phyloP scores from a whole-genome alignment of 23 tunicate species.

The Trididemnum miniatum region DNA sequence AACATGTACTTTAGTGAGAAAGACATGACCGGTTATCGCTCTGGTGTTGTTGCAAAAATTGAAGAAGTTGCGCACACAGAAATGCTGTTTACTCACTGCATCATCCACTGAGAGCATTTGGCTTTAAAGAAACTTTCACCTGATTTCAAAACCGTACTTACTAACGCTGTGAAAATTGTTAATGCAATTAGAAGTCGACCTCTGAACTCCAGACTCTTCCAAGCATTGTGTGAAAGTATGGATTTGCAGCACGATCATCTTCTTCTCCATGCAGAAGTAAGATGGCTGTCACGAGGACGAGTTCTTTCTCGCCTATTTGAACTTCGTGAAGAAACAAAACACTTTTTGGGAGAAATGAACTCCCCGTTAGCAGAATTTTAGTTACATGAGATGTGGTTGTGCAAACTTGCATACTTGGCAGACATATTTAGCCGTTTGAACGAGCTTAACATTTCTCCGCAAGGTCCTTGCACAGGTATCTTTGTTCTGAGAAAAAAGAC shows the following conservation, averaged over 20 bases:
- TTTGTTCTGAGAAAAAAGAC: too few species aligned
- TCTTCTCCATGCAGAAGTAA: too few species aligned
- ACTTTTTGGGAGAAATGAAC: too few species aligned
- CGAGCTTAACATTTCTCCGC: too few species aligned
- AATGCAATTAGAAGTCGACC: constrained; percentile 29
- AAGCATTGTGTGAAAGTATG: constrained; percentile 27
- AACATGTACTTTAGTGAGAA: constrained; percentile 28
- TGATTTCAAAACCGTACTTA: constrained; percentile 23
- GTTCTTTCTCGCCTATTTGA: too few species aligned
- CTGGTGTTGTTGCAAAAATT: constrained; percentile 47
- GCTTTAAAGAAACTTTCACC: constrained; percentile 25
- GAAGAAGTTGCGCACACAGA: constrained; percentile 32
- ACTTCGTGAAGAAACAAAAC: too few species aligned
- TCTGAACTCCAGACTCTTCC: constrained; percentile 34
- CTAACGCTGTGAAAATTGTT: constrained; percentile 30
- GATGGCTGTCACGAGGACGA: too few species aligned
- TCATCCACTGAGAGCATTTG: constrained; percentile 24
- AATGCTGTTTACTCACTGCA: constrained; percentile 35
- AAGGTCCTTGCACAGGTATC: too few species aligned
- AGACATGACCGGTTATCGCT: constrained; percentile 38
- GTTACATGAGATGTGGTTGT: too few species aligned
- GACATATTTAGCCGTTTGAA: too few species aligned
- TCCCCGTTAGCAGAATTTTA: too few species aligned
- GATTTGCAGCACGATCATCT: constrained; percentile 26
- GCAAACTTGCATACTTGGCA: too few species aligned